These are phyloP conservation scores for Neoascia interrupta DNA, from an alignment of 2,888 invertebrate species.

Conservation along the genomic window DNA sequence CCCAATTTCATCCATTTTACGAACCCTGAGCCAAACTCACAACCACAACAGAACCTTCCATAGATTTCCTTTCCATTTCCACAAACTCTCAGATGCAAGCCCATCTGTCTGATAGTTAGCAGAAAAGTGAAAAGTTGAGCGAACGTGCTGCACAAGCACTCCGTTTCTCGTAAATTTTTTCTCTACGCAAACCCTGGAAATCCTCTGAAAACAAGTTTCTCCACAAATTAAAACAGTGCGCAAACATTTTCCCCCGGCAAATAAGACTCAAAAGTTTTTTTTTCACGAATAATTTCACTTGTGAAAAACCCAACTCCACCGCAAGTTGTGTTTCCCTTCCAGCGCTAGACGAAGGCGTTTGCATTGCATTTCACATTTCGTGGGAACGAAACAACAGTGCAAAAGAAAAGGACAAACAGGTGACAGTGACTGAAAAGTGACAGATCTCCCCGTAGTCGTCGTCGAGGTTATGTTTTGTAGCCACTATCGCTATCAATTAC, in stretches of 20 bases:
- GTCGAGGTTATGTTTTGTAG: constrained; percentile 65
- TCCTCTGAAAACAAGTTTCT: background rate
- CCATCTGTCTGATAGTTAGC: constrained; percentile 28
- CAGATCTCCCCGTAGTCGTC: constrained; percentile 47
- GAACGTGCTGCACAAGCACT: constrained; percentile 10
- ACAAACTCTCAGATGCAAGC: constrained; percentile 45
- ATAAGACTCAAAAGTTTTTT: constrained; percentile 21
- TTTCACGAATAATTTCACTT: constrained; percentile 32
- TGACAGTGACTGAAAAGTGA: constrained; percentile 51
- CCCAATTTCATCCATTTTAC: no score
- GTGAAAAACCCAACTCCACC: constrained; percentile 19
- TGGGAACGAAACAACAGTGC: constrained; percentile 1
- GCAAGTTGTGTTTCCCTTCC: constrained; percentile 19
- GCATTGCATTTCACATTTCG: constrained; percentile 2
- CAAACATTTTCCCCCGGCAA: constrained; percentile 6
- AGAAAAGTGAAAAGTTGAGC: constrained; percentile 44
- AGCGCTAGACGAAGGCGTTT: constrained; percentile 38
- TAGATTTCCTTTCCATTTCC: constrained; percentile 12
- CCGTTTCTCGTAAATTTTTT: constrained; percentile 21
- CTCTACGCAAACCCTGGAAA: constrained; percentile 11
- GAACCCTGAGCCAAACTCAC: no score
- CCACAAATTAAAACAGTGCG: constrained; percentile 1
- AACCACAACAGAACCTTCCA: constrained; percentile 43
- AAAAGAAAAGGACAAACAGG: constrained; percentile 19
- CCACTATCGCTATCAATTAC: constrained; percentile 60